These are phyloP conservation scores for Campylomormyrus tamandua DNA, from an alignment of 2,113 vertebrate species.

Conservation along the genomic window DNA sequence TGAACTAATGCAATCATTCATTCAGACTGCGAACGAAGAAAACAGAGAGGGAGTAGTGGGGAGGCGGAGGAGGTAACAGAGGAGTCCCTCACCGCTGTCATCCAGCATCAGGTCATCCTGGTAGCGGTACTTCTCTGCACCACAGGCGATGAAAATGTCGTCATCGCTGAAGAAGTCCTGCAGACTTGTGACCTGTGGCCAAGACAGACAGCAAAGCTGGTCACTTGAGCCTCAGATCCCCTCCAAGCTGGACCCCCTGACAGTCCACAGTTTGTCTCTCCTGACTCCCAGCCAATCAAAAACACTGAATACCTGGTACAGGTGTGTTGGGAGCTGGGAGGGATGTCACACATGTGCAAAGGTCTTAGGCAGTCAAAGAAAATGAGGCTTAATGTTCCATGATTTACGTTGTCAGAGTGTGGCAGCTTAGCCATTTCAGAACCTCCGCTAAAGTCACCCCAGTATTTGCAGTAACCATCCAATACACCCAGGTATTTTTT, in stretches of 20 bases:
- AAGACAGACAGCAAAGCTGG: not conserved
- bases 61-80: not conserved
- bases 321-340: too few species aligned
- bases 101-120: slow-evolving; percentile 95
- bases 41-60: not conserved
- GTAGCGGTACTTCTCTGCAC: slow-evolving; percentile 90
- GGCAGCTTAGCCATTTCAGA: not conserved
- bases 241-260: not conserved
- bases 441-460: not conserved
- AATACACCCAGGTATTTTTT: not conserved
- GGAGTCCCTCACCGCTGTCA: slow-evolving; percentile 72
- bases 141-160: slow-evolving; percentile 91
- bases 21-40: not conserved
- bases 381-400: not conserved
- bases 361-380: not conserved
- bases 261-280: not conserved
- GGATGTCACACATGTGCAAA: not conserved
- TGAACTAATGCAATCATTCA: not conserved
- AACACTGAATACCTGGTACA: not conserved
- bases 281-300: not conserved
- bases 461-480: not conserved
- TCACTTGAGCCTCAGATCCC: not conserved
- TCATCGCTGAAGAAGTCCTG: slow-evolving; percentile 97
- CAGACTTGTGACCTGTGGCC: slow-evolving; percentile 78
- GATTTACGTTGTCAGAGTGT: not conserved